Evolutionary conservation across 2,113 vertebrate genomes (phyloP), one percentile per base, ranked within the genome.

Genomic region (Kryptolebias marmoratus): DNA sequence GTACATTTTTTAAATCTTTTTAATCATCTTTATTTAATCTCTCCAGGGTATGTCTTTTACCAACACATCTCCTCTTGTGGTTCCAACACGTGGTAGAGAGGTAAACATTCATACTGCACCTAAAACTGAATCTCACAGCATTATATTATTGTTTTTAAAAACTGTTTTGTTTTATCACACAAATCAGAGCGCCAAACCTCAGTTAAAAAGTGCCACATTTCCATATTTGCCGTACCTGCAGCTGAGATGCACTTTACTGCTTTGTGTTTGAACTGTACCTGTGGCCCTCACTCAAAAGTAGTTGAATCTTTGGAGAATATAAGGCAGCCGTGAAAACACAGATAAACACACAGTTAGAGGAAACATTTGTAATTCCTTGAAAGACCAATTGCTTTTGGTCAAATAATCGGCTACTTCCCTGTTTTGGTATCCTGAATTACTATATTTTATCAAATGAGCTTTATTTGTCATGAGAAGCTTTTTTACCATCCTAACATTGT

Each of bases 11-110:
- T n/a, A 36, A 15, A 13, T 64, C 32, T 6, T 9, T 9, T 44
- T 32, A 59, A 16, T 68, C 28, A 72, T 65, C 10, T 22, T 53
- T 12, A 61, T 70, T 4, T 86, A 18, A 31, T 63, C 64, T 12
- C 18, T 52, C 18, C 83, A 94, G 94, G 93, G 93, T 4, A 93
- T 94, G 92, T 91, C 91, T 11, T 95, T 84, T 55, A 94, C 93
- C 64, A 95, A 95, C 77, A 91, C 93, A 1, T 95, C 94, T 58
- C 94, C 94, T 10, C 82, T 94, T 45, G 93, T 94, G 62, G 91
- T 94, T 62, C 91, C 94, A 44, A 94, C 93, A 6, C 88, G 92
- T 42, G 92, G 77, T 12, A 94, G 90, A 88, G 84, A 93, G 88
- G 94, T 86, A 63, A 28, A 31, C 44, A 30, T 45, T 52, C 9